Percentiles rank a stretch among this genome's conserved stretches.
phyloP scores from a whole-genome alignment of 30 jellyfish, hydroid and myxozoan species.

The Mastigias papua region DNA sequence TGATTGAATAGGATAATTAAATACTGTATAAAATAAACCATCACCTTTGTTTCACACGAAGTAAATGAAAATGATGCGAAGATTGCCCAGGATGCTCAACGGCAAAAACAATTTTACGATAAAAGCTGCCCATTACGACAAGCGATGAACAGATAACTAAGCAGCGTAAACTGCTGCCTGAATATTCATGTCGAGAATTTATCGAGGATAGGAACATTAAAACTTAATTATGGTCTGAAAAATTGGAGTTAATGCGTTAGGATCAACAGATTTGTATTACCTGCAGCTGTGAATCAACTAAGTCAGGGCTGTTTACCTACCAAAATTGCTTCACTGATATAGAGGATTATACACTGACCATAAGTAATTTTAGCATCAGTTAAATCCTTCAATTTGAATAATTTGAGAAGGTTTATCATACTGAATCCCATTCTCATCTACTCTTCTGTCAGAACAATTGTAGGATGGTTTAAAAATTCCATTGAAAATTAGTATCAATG shows the following conservation, averaged over 20 bases:
- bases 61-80: slow-evolving; percentile 37
- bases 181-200: neutral
- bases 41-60: slow-evolving; percentile 14
- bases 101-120: slow-evolving; percentile 7
- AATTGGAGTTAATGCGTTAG: slow-evolving; percentile 5
- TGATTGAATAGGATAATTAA: too few relatives aligned
- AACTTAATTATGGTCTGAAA: slow-evolving; percentile 28
- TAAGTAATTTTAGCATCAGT: neutral
- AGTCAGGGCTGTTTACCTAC: neutral
- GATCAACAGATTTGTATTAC: slow-evolving; percentile 7
- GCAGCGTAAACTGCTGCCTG: neutral
- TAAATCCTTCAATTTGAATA: too few relatives aligned
- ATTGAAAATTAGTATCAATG: too few relatives aligned
- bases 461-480: too few relatives aligned
- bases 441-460: too few relatives aligned
- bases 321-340: neutral
- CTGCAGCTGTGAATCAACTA: neutral
- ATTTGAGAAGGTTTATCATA: too few relatives aligned
- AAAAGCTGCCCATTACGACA: neutral
- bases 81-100: slow-evolving; percentile 44
- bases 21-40: neutral
- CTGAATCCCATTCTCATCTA: too few relatives aligned
- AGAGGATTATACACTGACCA: neutral
- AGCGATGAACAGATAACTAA: neutral
- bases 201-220: slow-evolving; percentile 1